phyloP scores from a whole-genome alignment of 2,888 invertebrate genomes.

The Graphium colonna region DNA sequence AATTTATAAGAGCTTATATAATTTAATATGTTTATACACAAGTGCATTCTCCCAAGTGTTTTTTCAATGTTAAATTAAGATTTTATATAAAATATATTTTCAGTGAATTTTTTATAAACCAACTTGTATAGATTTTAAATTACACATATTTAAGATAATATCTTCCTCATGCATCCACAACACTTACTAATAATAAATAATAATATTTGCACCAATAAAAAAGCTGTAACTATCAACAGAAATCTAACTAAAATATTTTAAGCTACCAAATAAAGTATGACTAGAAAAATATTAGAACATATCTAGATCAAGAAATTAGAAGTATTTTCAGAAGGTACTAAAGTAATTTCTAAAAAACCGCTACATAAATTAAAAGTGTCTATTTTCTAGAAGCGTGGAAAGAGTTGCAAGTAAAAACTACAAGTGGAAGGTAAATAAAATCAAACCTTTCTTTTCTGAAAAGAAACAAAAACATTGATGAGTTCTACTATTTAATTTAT shows the following conservation, averaged over 20 bases:
- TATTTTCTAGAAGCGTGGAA: not conserved
- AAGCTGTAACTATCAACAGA: not conserved
- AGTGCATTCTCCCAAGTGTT: no score
- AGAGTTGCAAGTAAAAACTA: conserved; percentile 9
- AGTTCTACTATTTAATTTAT: conserved; percentile 22
- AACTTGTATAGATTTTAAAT: no score
- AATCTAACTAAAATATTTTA: not conserved
- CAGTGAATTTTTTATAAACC: no score
- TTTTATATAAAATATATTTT: no score
- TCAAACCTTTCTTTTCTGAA: conserved; percentile 74
- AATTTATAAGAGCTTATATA: no score
- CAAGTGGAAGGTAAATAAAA: conserved; percentile 30
- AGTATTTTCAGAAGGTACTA: not conserved
- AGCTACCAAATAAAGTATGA: not conserved
- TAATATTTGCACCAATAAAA: not conserved
- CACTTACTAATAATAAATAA: not conserved
- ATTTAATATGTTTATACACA: no score
- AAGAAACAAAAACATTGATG: conserved; percentile 45
- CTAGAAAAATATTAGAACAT: not conserved
- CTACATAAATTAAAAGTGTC: not conserved
- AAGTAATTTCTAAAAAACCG: not conserved
- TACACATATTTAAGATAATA: not conserved
- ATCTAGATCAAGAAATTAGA: not conserved
- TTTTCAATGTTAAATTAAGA: no score
- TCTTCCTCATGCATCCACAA: not conserved